A percentile compares a stretch with the other conserved stretches of the same genome.
These are phyloP conservation scores for Pterocles burchelli DNA, from an alignment of 2,113 vertebrate species.

Conservation along the genomic window DNA sequence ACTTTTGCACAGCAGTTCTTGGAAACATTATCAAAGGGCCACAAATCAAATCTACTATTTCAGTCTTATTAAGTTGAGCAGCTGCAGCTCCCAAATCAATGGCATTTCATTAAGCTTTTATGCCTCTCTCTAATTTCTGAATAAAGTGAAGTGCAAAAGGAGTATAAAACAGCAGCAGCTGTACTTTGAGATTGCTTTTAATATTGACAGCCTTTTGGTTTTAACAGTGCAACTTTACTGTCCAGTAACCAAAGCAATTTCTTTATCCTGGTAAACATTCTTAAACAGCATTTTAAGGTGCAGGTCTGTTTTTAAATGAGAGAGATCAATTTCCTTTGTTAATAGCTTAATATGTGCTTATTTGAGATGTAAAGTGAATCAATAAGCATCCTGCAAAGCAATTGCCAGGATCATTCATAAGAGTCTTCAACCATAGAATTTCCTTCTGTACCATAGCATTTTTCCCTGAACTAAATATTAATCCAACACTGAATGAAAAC, in stretches of 20 bases:
- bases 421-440: not conserved
- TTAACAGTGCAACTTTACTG: conserved; percentile 73
- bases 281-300: conserved; percentile 24
- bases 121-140: conserved; percentile 70
- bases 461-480: not conserved
- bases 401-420: not conserved
- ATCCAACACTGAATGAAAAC: not conserved
- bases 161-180: conserved; percentile 69
- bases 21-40: conserved; percentile 69
- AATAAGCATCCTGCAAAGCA: not conserved
- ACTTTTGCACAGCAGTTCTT: conserved; percentile 36
- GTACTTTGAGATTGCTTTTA: conserved; percentile 66
- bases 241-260: conserved; percentile 56
- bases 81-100: conserved; percentile 70
- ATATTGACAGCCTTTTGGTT: conserved; percentile 60
- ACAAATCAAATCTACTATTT: conserved; percentile 75
- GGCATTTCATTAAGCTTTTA: conserved; percentile 72
- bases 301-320: conserved; percentile 35
- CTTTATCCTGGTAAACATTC: conserved; percentile 21
- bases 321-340: conserved; percentile 38
- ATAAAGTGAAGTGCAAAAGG: conserved; percentile 70
- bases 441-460: not conserved
- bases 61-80: conserved; percentile 77
- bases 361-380: conserved; percentile 22
- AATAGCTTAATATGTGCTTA: conserved; percentile 55